Evolutionary conservation across 1,140 invertebrate species (phyloP).

Genomic region (Heterodera carotae): DNA sequence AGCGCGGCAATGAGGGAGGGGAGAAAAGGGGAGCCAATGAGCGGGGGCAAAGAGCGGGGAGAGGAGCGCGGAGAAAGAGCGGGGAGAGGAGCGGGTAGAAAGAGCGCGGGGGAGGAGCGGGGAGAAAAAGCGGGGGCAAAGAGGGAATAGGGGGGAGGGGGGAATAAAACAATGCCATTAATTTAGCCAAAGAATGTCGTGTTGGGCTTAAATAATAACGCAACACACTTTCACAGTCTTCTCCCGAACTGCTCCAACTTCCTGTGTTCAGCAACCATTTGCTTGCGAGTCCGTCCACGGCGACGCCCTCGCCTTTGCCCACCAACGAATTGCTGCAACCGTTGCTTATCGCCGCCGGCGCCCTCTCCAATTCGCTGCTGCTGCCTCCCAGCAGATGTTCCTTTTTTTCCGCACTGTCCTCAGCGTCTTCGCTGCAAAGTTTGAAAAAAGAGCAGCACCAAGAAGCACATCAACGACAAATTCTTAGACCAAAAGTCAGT

Average conservation of each 20-base stretch:
- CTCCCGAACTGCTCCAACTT: conserved; percentile 11
- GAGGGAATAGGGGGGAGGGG: not conserved
- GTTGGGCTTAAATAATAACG: not conserved
- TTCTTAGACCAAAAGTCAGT: conserved; percentile 14
- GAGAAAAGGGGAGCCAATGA: no score
- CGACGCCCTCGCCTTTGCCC: conserved; percentile 1
- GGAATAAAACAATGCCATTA: no score
- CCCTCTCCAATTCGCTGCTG: not conserved
- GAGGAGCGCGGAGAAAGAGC: no score
- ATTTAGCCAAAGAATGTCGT: not conserved
- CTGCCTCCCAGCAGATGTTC: not conserved
- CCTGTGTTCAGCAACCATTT: not conserved
- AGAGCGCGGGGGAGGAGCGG: no score
- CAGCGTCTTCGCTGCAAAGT: conserved; percentile 6
- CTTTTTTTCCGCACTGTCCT: not conserved
- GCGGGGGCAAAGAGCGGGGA: no score
- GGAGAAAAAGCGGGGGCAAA: not conserved
- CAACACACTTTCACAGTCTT: conserved; percentile 1
- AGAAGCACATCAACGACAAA: not conserved
- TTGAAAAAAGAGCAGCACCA: conserved; percentile 5
- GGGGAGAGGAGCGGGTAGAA: no score
- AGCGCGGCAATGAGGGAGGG: no score
- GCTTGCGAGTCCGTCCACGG: not conserved
- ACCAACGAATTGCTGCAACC: not conserved
- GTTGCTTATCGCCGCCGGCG: not conserved